A percentile compares a stretch with the other conserved stretches of the same genome.
These are phyloP conservation scores for Eugnorisma glareosa DNA, from an alignment of 2,888 invertebrate genomes.

Conservation along the genomic window DNA sequence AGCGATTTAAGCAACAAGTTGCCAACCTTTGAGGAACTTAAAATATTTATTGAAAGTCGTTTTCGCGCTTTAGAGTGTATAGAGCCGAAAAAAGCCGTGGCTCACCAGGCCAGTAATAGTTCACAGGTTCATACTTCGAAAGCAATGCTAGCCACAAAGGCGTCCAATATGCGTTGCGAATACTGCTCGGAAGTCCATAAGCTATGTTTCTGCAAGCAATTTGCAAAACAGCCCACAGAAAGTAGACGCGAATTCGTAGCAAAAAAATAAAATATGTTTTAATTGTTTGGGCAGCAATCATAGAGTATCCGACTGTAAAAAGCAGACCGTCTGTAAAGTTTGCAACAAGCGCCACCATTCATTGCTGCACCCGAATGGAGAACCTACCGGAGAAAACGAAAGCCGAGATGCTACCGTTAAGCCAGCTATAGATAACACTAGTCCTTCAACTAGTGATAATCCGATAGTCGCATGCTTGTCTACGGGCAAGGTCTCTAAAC, in stretches of 20 bases:
- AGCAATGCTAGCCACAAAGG: constrained; percentile 19
- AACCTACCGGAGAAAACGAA: constrained; percentile 2
- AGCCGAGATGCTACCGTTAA: not conserved
- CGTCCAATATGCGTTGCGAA: constrained; percentile 38
- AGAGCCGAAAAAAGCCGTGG: not conserved
- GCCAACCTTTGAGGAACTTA: not conserved
- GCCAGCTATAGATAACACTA: not conserved
- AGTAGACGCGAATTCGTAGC: constrained; percentile 23
- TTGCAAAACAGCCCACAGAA: constrained; percentile 37
- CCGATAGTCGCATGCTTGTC: constrained; percentile 37
- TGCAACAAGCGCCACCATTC: constrained; percentile 34
- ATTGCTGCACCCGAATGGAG: constrained; percentile 26
- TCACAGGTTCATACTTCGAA: constrained; percentile 9
- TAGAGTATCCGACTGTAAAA: constrained; percentile 13
- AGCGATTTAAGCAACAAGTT: not conserved
- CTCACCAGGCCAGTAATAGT: constrained; percentile 14
- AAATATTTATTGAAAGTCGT: too few relatives aligned
- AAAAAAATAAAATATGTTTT: constrained; percentile 22
- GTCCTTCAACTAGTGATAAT: constrained; percentile 7
- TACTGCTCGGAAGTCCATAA: constrained; percentile 63
- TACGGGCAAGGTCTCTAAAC: constrained; percentile 12
- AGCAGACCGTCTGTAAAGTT: constrained; percentile 14
- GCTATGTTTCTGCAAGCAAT: constrained; percentile 56
- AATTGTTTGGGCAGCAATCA: constrained; percentile 24
- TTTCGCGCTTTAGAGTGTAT: too few relatives aligned